Evolutionary conservation across 2,113 vertebrate species (phyloP).

Genomic region (Myrmophylax atrothorax): DNA sequence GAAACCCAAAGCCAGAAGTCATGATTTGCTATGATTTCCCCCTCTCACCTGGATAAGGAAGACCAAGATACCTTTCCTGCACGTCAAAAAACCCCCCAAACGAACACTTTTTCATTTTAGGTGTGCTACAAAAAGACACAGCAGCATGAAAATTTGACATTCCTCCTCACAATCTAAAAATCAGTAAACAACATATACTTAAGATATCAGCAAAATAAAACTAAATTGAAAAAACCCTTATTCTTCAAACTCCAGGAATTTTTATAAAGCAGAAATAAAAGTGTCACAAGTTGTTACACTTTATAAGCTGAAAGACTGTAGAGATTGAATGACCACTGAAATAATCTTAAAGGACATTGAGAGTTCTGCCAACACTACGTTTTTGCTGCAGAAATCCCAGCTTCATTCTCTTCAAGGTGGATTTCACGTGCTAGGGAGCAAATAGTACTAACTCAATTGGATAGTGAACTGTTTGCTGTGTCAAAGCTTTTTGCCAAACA

Average conservation of each 20-base stretch:
- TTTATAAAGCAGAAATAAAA: neutral
- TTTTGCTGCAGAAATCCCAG: conserved; percentile 51
- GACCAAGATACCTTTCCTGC: neutral
- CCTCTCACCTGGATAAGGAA: neutral
- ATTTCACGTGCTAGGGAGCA: conserved; percentile 23
- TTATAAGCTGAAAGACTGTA: neutral
- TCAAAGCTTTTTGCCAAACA: conserved; percentile 67
- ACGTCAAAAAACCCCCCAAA: neutral
- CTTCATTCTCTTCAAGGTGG: conserved; percentile 50
- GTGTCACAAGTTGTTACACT: neutral
- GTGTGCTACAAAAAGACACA: neutral
- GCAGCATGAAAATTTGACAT: neutral
- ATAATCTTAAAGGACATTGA: conserved; percentile 7
- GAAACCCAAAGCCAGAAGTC: neutral
- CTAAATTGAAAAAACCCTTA: neutral
- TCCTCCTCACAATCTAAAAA: neutral
- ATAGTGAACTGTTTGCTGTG: conserved; percentile 50
- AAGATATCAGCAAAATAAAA: neutral
- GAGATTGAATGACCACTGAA: conserved; percentile 1
- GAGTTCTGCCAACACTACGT: conserved; percentile 11
- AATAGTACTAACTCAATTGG: conserved; percentile 30
- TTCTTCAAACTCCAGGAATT: neutral
- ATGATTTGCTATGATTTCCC: neutral
- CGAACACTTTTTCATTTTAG: neutral
- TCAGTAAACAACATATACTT: neutral